A percentile compares a stretch with the other conserved stretches of the same genome.
Evolutionary conservation across 2,113 vertebrate genomes (phyloP).

Genomic region (Merops nubicus): DNA sequence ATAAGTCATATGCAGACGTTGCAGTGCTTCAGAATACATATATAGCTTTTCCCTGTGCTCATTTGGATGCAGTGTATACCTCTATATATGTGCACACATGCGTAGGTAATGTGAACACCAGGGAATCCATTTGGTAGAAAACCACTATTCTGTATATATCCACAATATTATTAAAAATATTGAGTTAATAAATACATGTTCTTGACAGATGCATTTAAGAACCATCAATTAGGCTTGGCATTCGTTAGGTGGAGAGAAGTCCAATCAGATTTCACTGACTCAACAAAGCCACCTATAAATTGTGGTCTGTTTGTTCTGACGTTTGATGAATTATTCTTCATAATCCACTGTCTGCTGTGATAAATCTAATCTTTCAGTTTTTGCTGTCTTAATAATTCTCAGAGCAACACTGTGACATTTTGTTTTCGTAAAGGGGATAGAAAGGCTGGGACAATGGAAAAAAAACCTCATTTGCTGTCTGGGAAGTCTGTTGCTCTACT

Average conservation of each 20-base stretch:
- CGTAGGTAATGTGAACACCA: background rate
- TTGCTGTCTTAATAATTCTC: slow-evolving; percentile 79
- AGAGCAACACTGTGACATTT: slow-evolving; percentile 48
- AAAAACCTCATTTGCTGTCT: background rate
- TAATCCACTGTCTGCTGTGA: slow-evolving; percentile 76
- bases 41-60: background rate
- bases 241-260: slow-evolving; percentile 72
- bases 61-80: background rate
- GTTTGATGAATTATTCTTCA: slow-evolving; percentile 85
- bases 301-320: slow-evolving; percentile 76
- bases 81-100: background rate
- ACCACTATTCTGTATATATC: background rate
- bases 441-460: background rate
- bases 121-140: background rate
- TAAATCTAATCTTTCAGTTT: slow-evolving; percentile 81
- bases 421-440: slow-evolving; percentile 24
- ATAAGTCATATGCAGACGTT: background rate
- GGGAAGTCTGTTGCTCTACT: background rate
- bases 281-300: slow-evolving; percentile 76
- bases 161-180: slow-evolving; percentile 72
- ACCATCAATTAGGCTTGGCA: slow-evolving; percentile 76
- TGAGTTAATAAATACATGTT: slow-evolving; percentile 74
- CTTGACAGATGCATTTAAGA: slow-evolving; percentile 70
- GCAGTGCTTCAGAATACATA: background rate
- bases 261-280: slow-evolving; percentile 77